A percentile compares a stretch with the other conserved stretches of the same genome.
These are phyloP conservation scores for Plebejus argus DNA, from an alignment of 2,888 invertebrate species.

Conservation along the genomic window DNA sequence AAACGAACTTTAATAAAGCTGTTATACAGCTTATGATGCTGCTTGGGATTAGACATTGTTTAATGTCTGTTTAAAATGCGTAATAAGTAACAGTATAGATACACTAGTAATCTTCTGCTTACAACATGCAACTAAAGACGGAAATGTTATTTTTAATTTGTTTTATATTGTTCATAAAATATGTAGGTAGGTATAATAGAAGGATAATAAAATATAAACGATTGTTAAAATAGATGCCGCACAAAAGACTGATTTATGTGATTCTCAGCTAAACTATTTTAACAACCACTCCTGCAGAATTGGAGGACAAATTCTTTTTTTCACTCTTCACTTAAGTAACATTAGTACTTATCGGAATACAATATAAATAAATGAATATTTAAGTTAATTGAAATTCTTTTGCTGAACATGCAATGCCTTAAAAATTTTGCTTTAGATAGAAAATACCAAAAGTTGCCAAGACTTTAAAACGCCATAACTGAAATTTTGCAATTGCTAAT, in stretches of 20 bases:
- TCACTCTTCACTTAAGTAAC: slow-evolving; percentile 3
- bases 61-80: too few relatives aligned
- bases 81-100: too few relatives aligned
- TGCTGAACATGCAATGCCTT: slow-evolving; percentile 18
- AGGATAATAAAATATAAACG: too few relatives aligned
- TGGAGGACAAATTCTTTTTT: slow-evolving; percentile 13
- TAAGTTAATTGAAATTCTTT: slow-evolving; percentile 28
- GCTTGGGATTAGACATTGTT: too few relatives aligned
- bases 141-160: too few relatives aligned
- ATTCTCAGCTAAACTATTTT: not conserved
- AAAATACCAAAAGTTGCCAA: slow-evolving; percentile 29
- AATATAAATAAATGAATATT: slow-evolving; percentile 15
- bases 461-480: slow-evolving; percentile 31
- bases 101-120: too few relatives aligned
- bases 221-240: not conserved
- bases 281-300: slow-evolving; percentile 6
- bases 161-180: too few relatives aligned
- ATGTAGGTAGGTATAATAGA: too few relatives aligned
- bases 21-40: too few relatives aligned
- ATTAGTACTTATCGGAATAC: slow-evolving; percentile 9
- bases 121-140: too few relatives aligned
- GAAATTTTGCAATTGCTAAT: slow-evolving; percentile 21
- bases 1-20: too few relatives aligned
- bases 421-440: slow-evolving; percentile 21
- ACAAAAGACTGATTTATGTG: not conserved